Evolutionary conservation across 2,797 vertebrate species (phyloP), one percentile per base, ranked within the genome.

Genomic region (Syngnathus rostellatus): DNA sequence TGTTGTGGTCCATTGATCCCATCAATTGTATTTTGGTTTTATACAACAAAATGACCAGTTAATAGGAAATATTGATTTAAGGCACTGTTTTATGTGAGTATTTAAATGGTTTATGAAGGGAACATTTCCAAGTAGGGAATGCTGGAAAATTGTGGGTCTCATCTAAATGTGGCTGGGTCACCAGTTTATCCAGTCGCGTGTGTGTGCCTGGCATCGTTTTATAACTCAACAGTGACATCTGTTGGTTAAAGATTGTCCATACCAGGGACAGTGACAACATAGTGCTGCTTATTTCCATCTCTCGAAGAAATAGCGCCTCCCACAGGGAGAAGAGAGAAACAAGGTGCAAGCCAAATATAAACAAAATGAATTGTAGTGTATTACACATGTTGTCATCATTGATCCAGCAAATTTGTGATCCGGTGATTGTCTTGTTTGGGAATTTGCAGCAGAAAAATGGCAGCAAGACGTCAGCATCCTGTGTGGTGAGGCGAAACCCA

Each of bases 221-320:
- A 25, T 45, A 45, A 41, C 60, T 62, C 12, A 45, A 62, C 60
- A 23, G 41, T 25, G 60, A 62, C 60, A 25, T 62, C 60, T 62
- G 14, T n/a, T 62, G 60, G 60, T 45, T 19, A 46, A 11, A 62
- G 21, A 62, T 54, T 41, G n/a, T 2, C 1, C 21, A 54, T 12
- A 23, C 10, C 16, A 21, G n/a, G 19, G 19, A 53, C 8, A 16
- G 14, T 46, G 41, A 43, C 41, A 46, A 21, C 50, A 51, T 8
- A 21, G 50, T 51, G 50, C 8, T 4, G 1, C 9, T 54, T 54
- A 12, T 11, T 54, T 23, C n/a, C 11, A 23, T 53, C n/a, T 53
- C 21, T 53, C 21, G 9, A 23, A 3, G 2, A 21, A 54, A 3
- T 12, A 25, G 23, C 23, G 23, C 53, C 53, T 14, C 11, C 53